Conservation (phyloP, 2,797 vertebrate genomes). For the Chromobotia macracanthus region DNA sequence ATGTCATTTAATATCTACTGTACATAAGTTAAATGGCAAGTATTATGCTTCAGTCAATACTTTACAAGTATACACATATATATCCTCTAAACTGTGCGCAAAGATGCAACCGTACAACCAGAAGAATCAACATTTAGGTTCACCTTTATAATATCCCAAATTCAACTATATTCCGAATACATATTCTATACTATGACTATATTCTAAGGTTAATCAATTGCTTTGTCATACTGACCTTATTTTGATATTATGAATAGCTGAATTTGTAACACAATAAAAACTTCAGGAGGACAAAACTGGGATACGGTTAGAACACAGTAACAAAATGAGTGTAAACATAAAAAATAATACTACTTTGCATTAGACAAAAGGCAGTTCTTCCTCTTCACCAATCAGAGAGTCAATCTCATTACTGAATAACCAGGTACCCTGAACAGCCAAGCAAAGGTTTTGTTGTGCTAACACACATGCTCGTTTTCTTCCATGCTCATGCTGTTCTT, state of each 20-base stretch:
- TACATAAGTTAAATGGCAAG: constrained; percentile 3
- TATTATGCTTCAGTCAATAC: constrained; percentile 4
- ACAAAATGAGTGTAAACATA: constrained; percentile 54
- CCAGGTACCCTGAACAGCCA: background rate
- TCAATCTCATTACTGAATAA: constrained; percentile 7
- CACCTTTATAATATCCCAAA: constrained; percentile 63
- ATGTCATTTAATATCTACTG: too few relatives aligned
- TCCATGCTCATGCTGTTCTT: constrained; percentile 95
- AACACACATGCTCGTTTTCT: constrained; percentile 90
- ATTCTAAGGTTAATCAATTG: constrained; percentile 59
- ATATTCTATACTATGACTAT: constrained; percentile 10
- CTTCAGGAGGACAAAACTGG: constrained; percentile 49
- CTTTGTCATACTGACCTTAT: constrained; percentile 36
- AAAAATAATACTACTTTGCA: constrained; percentile 40
- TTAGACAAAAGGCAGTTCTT: constrained; percentile 37
- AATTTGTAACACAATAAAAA: constrained; percentile 46
- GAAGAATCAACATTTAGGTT: constrained; percentile 31
- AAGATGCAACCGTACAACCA: constrained; percentile 11
- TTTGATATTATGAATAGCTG: constrained; percentile 52
- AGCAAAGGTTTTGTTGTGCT: constrained; percentile 72
- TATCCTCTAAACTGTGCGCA: background rate
- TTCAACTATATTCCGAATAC: constrained; percentile 55
- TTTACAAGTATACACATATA: constrained; percentile 5
- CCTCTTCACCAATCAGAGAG: constrained; percentile 32
- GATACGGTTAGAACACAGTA: constrained; percentile 36